Conservation (phyloP, 2,797 vertebrate species). For the Lithobates sylvaticus region DNA sequence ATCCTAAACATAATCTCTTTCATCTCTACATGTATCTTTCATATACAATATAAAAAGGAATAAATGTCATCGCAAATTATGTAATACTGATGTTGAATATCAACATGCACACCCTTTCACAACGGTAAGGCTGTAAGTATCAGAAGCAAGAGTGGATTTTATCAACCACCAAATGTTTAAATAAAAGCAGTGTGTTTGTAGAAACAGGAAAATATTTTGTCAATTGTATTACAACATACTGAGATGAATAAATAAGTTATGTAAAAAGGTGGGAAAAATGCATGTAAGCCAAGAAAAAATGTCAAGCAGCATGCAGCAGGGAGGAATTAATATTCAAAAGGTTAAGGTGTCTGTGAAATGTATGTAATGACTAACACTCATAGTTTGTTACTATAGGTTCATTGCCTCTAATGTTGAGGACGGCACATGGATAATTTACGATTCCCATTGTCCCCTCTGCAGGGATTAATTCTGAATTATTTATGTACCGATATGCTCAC, state of each 20-base stretch:
- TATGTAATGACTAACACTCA: constrained; percentile 93
- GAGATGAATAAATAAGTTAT: constrained; percentile 52
- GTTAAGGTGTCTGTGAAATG: constrained; percentile 92
- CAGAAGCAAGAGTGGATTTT: constrained; percentile 3
- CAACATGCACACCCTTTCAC: constrained; percentile 48
- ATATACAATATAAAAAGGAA: neutral
- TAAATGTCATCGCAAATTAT: too few species aligned
- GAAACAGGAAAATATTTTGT: constrained; percentile 48
- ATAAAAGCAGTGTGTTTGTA: constrained; percentile 72
- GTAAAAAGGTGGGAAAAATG: constrained; percentile 60
- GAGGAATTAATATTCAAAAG: constrained; percentile 93
- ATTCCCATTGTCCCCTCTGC: constrained; percentile 95
- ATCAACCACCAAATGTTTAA: constrained; percentile 69
- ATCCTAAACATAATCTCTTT: too few species aligned
- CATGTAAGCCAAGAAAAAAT: constrained; percentile 67
- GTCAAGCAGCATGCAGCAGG: constrained; percentile 76
- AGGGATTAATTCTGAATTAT: constrained; percentile 99
- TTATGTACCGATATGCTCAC: constrained; percentile 94
- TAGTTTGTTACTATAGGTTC: constrained; percentile 96
- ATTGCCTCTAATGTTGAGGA: constrained; percentile 91
- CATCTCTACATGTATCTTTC: too few species aligned
- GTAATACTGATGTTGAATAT: too few species aligned
- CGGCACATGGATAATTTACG: constrained; percentile 94
- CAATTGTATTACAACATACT: constrained; percentile 49
- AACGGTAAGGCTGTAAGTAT: constrained; percentile 44